A percentile compares a stretch with the other conserved stretches of the same genome.
phyloP scores from a whole-genome alignment of 1,140 invertebrate genomes.

The Papilio machaon region DNA sequence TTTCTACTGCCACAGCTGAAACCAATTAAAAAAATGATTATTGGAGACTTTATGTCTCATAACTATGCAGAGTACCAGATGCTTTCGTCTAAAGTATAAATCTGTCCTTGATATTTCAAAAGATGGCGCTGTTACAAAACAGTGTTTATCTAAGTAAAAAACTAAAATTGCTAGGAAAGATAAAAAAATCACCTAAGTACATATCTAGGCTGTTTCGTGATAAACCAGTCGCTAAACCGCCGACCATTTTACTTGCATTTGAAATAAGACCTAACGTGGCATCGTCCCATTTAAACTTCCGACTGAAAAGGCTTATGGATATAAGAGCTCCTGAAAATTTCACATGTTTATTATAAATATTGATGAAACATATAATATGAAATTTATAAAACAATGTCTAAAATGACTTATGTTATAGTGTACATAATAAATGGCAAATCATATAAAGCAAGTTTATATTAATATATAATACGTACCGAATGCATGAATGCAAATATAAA shows the following conservation, averaged over 20 bases:
- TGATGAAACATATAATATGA: slow-evolving; percentile 25
- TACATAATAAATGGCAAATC: not conserved
- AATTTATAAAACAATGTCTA: not conserved
- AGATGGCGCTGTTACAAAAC: not conserved
- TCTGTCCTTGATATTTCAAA: not conserved
- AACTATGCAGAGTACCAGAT: too few species aligned
- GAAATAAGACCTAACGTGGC: slow-evolving; percentile 69
- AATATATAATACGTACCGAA: slow-evolving; percentile 57
- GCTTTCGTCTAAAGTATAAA: not conserved
- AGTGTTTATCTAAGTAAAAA: not conserved
- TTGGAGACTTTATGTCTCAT: not conserved
- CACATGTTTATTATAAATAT: not conserved
- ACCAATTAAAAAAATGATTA: slow-evolving; percentile 72
- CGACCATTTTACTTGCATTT: slow-evolving; percentile 63
- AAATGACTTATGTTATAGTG: not conserved
- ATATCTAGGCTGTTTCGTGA: slow-evolving; percentile 61
- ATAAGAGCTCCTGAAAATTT: slow-evolving; percentile 64
- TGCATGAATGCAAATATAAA: slow-evolving; percentile 65
- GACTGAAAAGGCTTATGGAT: slow-evolving; percentile 71
- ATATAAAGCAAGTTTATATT: not conserved
- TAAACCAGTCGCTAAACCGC: slow-evolving; percentile 58
- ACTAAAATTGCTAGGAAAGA: not conserved
- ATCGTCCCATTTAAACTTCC: slow-evolving; percentile 69
- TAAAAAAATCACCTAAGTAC: slow-evolving; percentile 63
- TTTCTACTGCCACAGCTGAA: slow-evolving; percentile 87